Evolutionary conservation across 1,140 invertebrate genomes (phyloP).

Genomic region (Trichomalopsis sarcophagae): DNA sequence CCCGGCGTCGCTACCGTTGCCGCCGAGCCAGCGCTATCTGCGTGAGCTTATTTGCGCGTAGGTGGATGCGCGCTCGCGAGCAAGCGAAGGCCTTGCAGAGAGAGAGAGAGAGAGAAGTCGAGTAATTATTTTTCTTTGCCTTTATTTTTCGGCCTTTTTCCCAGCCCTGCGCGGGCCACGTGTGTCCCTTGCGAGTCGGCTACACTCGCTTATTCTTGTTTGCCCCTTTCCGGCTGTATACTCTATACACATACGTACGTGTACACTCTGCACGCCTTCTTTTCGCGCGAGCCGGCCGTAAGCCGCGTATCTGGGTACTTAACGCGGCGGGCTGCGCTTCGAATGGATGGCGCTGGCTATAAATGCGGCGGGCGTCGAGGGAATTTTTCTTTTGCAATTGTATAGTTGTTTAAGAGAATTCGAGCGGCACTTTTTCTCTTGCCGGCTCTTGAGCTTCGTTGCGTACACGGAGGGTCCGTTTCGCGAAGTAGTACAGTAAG

Average conservation of each 20-base stretch:
- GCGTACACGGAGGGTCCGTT: too few relatives aligned
- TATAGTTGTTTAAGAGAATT: neutral
- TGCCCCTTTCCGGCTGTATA: neutral
- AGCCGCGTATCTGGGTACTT: neutral
- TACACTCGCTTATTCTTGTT: neutral
- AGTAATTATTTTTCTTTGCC: conserved; percentile 42
- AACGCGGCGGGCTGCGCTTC: neutral
- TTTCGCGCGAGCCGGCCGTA: conserved; percentile 14
- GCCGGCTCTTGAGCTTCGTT: too few relatives aligned
- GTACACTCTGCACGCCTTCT: neutral
- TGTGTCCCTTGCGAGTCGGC: neutral
- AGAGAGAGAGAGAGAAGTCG: neutral
- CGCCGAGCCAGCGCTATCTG: neutral
- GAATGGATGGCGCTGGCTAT: neutral
- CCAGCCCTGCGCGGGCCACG: neutral
- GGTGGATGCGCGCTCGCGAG: conserved; percentile 32
- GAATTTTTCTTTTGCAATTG: neutral
- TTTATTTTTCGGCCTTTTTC: conserved; percentile 8
- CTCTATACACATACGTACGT: too few relatives aligned
- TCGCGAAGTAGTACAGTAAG: too few relatives aligned
- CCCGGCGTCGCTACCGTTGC: conserved; percentile 57
- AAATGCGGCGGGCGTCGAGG: neutral
- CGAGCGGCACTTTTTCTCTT: conserved; percentile 5
- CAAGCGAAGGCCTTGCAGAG: conserved; percentile 14
- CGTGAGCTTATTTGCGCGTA: conserved; percentile 45